Evolutionary conservation across 2,797 vertebrate genomes (phyloP).

Genomic region (Poeciliopsis infans): DNA sequence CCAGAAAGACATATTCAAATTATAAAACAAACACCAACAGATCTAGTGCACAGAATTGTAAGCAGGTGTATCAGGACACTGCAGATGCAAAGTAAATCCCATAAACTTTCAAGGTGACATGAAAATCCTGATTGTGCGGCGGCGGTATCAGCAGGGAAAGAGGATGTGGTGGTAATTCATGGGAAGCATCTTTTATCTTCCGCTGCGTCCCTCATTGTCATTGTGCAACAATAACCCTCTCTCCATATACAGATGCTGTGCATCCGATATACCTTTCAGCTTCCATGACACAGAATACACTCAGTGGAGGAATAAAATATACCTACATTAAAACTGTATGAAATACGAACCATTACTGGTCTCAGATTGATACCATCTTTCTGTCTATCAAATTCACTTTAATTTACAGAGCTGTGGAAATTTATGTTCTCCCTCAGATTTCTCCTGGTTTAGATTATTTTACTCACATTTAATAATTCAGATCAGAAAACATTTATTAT

Average conservation of each 20-base stretch:
- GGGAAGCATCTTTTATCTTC: conserved; percentile 56
- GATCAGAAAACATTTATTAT: not conserved
- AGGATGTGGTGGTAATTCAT: conserved; percentile 22
- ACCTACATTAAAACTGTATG: conserved; percentile 26
- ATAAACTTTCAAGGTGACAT: conserved; percentile 70
- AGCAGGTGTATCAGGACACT: conserved; percentile 37
- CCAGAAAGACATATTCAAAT: conserved; percentile 38
- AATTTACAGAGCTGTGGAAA: conserved; percentile 5
- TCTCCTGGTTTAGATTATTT: not conserved
- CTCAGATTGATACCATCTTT: conserved; percentile 21
- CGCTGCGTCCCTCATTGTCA: conserved; percentile 21
- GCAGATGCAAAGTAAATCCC: conserved; percentile 42
- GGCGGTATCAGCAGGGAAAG: conserved; percentile 23
- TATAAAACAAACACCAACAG: conserved; percentile 33
- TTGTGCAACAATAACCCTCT: conserved; percentile 23
- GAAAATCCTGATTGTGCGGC: conserved; percentile 38
- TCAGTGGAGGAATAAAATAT: conserved; percentile 22
- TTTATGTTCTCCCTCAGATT: not conserved
- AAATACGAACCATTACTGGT: conserved; percentile 15
- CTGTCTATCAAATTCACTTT: conserved; percentile 33
- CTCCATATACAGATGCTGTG: not conserved
- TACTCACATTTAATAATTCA: not conserved
- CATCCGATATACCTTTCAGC: conserved; percentile 1
- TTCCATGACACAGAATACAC: conserved; percentile 8
- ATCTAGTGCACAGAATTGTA: conserved; percentile 26